Evolutionary conservation across 2,113 vertebrate genomes (phyloP), one percentile per base, ranked within the genome.

Genomic region (Aepyceros melampus): DNA sequence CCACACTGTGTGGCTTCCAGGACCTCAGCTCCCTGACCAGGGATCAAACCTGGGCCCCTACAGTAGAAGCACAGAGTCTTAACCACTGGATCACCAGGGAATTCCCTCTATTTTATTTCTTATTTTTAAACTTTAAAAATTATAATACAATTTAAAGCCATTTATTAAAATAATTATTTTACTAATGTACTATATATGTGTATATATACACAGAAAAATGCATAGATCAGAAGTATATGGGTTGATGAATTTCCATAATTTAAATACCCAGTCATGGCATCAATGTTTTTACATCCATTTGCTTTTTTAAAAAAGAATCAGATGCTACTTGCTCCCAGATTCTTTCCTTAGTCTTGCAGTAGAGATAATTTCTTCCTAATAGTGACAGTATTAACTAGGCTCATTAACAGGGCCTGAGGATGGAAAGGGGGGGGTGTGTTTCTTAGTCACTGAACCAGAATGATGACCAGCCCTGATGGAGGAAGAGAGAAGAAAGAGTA

Each of bases 51-150:
- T 49, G 29, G 45, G 47, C 78, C 45, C 45, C 45, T 21, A 17
- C 3, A 49, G 29, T 33, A 19, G 78, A 81, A 81, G 9, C 29
- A 31, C 29, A 12, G 78, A 49, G 16, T 49, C 29, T 29, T 81
- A 81, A 49, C 45, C 45, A 49, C 9, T 51, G 45, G 29, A 6
- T 31, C 5, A 49, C 45, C 45, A 33, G 29, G 29, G 78, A 81
- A 51, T 81, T 81, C 29, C 29, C 45, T 49, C 45, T 33, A 12
- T 33, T 62, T 40, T 47, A 79, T 33, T 62, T 91, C 29, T 79
- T 64, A 92, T 84, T 84, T 91, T 91, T 84, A 67, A 91, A 79
- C 1, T 83, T 62, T 27, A 88, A 96, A 97, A 89, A 43, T 43
- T 51, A 45, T 49, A 76, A 62, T 51, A 88, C 7, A 60, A 7